phyloP scores from a whole-genome alignment of 1,140 invertebrate species.

The Helicoverpa armigera region DNA sequence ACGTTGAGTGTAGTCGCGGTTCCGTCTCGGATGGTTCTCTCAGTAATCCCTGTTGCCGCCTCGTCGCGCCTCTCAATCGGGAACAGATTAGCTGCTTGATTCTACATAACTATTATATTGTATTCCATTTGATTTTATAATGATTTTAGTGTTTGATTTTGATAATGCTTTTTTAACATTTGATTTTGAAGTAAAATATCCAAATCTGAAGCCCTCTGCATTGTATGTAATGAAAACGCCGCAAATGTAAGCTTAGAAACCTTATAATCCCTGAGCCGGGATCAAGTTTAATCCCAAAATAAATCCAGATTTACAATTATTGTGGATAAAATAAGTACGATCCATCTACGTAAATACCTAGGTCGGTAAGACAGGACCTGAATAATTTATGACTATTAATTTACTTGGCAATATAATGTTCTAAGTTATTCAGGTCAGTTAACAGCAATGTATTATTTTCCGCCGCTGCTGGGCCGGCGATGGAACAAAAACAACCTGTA shows the following conservation, averaged over 20 bases:
- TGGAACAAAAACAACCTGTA: constrained; percentile 31
- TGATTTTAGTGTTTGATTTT: too few species aligned
- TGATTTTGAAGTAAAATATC: neutral
- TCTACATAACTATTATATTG: too few species aligned
- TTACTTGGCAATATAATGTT: constrained; percentile 28
- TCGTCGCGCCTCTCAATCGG: too few species aligned
- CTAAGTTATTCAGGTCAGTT: constrained; percentile 29
- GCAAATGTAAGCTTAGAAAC: neutral
- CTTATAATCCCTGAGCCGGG: constrained; percentile 7
- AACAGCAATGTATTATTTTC: constrained; percentile 31
- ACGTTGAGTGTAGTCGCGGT: too few species aligned
- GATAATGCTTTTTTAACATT: too few species aligned
- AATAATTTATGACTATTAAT: constrained; percentile 33
- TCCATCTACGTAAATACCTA: neutral
- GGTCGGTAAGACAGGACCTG: constrained; percentile 5
- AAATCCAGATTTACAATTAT: constrained; percentile 24
- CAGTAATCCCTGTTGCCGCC: too few species aligned
- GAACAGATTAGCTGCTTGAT: too few species aligned
- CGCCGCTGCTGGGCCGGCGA: neutral
- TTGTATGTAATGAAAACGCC: too few species aligned
- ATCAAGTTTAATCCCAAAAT: constrained; percentile 1
- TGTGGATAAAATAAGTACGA: constrained; percentile 15
- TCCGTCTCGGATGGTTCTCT: too few species aligned
- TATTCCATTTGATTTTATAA: too few species aligned
- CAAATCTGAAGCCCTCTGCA: neutral